Evolutionary conservation across 2,797 vertebrate genomes (phyloP), one percentile per base, ranked within the genome.

Genomic region (Poeciliopsis presidionis): DNA sequence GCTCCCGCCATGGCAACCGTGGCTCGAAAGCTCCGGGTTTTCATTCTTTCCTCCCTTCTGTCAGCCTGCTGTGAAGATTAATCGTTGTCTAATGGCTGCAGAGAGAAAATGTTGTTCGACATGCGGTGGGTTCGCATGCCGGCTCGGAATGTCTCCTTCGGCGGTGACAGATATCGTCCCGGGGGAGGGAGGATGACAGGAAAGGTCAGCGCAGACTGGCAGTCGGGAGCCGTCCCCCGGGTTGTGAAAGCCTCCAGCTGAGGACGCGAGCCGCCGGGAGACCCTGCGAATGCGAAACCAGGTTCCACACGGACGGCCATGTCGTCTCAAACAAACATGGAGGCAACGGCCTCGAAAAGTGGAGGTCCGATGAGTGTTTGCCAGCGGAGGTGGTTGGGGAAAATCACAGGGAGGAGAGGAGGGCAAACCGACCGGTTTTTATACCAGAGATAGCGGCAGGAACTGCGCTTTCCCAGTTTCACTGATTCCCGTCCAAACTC

Each of bases 141-240:
- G 0, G 36, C 72, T 74, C 81, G 90, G 87, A 72, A 86, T 61
- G 73, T 86, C 86, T 82, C 72, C 41, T 86, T 51, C 11, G 75
- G 76, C 3, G 3, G 45, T 83, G 92, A 93, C 61, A 79, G 79
- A 82, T 46, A 53, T 88, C 90, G 84, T 79, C 80, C 86, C 85
- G 72, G 81, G 81, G 30, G 80, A 55, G 22, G 51, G 51, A 55
- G 8, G 33, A 80, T 45, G 72, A 82, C 77, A 53, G 78, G 80
- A 81, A 79, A 81, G 78, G 85, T 85, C 77, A 74, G 79, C 46
- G 53, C 22, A 63, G 78, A 63, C 7, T 6, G 49, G 43, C 41
- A 76, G 83, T 77, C 36, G 71, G 81, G 65, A 76, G 45, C 30
- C 33, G 74, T 86, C 85, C 83, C 84, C 81, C 80, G 1, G 69